Percentiles rank a stretch among this genome's conserved stretches.
phyloP scores from a whole-genome alignment of 1,140 invertebrate genomes.

The Calephelis virginiensis region DNA sequence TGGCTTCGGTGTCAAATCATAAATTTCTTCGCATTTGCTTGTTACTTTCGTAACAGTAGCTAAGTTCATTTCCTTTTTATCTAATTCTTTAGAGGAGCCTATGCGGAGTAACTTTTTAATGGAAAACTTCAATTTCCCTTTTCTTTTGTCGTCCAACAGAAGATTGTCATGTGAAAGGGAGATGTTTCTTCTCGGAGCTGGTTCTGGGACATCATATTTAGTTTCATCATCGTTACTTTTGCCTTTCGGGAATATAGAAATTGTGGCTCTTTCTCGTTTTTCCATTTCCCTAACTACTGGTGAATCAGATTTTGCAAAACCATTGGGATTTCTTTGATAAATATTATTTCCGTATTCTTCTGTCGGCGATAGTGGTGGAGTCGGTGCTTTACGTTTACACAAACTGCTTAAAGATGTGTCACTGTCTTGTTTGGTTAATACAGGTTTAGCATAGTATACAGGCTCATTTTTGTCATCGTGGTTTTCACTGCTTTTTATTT shows the following conservation, averaged over 20 bases:
- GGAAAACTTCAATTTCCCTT: conserved; percentile 86
- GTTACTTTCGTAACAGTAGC: conserved; percentile 60
- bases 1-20: conserved; percentile 78
- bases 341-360: conserved; percentile 76
- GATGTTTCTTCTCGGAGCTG: conserved; percentile 82
- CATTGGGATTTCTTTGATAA: conserved; percentile 80
- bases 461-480: conserved; percentile 59
- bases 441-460: conserved; percentile 66
- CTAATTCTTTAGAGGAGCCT: conserved; percentile 84
- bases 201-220: conserved; percentile 78
- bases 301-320: conserved; percentile 80
- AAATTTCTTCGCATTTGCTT: conserved; percentile 75
- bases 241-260: conserved; percentile 48
- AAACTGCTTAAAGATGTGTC: conserved; percentile 70
- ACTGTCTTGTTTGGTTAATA: conserved; percentile 78
- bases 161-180: conserved; percentile 87
- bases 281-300: conserved; percentile 87
- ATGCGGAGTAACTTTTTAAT: conserved; percentile 90
- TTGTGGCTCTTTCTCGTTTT: conserved; percentile 83
- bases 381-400: conserved; percentile 82
- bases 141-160: conserved; percentile 82
- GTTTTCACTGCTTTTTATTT: conserved; percentile 60
- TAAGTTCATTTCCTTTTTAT: conserved; percentile 76
- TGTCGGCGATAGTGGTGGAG: conserved; percentile 79
- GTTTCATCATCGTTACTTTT: conserved; percentile 53